Evolutionary conservation across 1,140 invertebrate species (phyloP).

Genomic region (Bradynema listronoti): DNA sequence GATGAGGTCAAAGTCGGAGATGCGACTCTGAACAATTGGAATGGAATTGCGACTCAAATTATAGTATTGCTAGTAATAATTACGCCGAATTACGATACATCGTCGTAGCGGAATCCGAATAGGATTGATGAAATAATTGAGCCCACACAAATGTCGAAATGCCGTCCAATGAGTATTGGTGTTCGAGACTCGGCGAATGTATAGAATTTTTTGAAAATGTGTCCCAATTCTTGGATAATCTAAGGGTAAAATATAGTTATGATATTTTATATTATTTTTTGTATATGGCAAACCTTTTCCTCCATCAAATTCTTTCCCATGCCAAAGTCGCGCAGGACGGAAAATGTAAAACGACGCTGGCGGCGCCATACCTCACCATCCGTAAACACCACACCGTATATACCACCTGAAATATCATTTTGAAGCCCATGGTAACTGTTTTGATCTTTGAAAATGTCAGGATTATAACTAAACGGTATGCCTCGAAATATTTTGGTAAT

Average conservation of each 20-base stretch:
- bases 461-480: neutral
- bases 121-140: slow-evolving; percentile 10
- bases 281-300: slow-evolving; percentile 62
- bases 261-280: neutral
- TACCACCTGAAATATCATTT: slow-evolving; percentile 20
- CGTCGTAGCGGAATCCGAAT: slow-evolving; percentile 10
- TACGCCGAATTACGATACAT: neutral
- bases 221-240: too few species aligned
- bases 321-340: slow-evolving; percentile 70
- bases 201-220: neutral
- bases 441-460: too few species aligned
- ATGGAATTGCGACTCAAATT: neutral
- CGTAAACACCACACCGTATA: slow-evolving; percentile 57
- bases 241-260: neutral
- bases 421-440: too few species aligned
- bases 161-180: neutral
- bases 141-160: slow-evolving; percentile 6
- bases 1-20: slow-evolving; percentile 2
- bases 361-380: slow-evolving; percentile 75
- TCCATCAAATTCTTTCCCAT: slow-evolving; percentile 69
- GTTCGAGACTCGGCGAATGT: neutral
- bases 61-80: neutral
- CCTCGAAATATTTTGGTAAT: neutral
- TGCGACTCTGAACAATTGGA: neutral
- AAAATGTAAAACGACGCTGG: slow-evolving; percentile 69